A percentile compares a stretch with the other conserved stretches of the same genome.
phyloP scores from a whole-genome alignment of 2,888 invertebrate genomes.

The Timema cristinae region DNA sequence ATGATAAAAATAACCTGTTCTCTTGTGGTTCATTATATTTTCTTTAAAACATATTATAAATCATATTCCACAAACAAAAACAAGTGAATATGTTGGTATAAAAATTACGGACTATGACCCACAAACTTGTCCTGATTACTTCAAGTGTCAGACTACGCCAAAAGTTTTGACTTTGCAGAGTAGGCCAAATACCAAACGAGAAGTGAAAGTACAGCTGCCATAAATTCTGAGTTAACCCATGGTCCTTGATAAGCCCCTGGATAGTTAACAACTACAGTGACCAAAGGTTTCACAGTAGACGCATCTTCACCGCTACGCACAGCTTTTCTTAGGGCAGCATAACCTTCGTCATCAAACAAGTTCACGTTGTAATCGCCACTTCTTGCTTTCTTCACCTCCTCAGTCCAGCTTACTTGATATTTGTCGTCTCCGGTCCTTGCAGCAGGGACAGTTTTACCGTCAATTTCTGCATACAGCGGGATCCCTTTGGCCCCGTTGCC shows the following conservation, averaged over 20 bases:
- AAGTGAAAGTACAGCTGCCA: slow-evolving; percentile 74
- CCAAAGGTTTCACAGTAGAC: slow-evolving; percentile 62
- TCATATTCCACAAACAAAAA: too few species aligned
- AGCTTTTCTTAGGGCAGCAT: slow-evolving; percentile 78
- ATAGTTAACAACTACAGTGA: slow-evolving; percentile 67
- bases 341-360: slow-evolving; percentile 90
- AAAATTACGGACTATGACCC: too few species aligned
- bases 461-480: slow-evolving; percentile 84
- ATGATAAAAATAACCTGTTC: too few species aligned
- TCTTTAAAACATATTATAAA: too few species aligned
- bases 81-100: too few species aligned
- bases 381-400: slow-evolving; percentile 76
- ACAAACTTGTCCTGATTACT: too few species aligned
- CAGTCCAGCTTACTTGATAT: slow-evolving; percentile 94
- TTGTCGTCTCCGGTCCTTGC: slow-evolving; percentile 69
- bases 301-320: slow-evolving; percentile 67
- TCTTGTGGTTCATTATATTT: too few species aligned
- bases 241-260: slow-evolving; percentile 85
- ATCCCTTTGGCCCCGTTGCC: slow-evolving; percentile 61
- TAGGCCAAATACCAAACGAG: slow-evolving; percentile 84
- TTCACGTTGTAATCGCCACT: slow-evolving; percentile 77
- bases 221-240: slow-evolving; percentile 86
- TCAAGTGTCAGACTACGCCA: slow-evolving; percentile 51
- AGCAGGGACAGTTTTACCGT: slow-evolving; percentile 79
- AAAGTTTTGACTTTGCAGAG: slow-evolving; percentile 74